Conservation (phyloP, 2,797 vertebrate genomes). For the Benthosema pterotum region DNA sequence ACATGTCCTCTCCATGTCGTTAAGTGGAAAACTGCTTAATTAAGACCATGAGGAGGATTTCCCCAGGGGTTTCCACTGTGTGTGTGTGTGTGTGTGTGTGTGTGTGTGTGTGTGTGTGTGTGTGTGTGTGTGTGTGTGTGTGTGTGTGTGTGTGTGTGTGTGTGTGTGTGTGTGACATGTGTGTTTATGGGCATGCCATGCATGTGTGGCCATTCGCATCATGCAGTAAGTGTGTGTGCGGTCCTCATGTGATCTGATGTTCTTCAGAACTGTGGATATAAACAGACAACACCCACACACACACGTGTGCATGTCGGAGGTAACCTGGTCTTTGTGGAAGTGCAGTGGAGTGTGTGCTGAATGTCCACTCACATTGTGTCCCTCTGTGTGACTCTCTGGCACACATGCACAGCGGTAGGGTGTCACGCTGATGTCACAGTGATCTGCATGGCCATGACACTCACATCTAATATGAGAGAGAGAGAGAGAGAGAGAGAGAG, state of each 20-base stretch:
- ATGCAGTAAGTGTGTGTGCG: too few species aligned
- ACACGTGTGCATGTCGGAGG: too few species aligned
- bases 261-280: too few species aligned
- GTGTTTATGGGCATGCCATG: not conserved
- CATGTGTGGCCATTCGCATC: too few species aligned
- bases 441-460: conserved; percentile 88
- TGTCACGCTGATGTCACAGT: conserved; percentile 78
- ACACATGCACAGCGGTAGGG: conserved; percentile 87
- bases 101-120: not conserved
- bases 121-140: not conserved
- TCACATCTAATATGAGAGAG: conserved; percentile 82
- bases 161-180: conserved; percentile 2
- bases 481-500: conserved; percentile 43
- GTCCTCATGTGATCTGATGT: too few species aligned
- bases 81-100: not conserved
- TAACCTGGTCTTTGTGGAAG: too few species aligned
- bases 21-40: conserved; percentile 69
- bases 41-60: conserved; percentile 57
- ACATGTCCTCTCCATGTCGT: conserved; percentile 59
- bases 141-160: not conserved
- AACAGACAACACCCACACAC: too few species aligned
- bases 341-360: too few species aligned
- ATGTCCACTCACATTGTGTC: conserved; percentile 86
- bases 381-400: conserved; percentile 85
- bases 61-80: conserved; percentile 24